Evolutionary conservation across 2,888 invertebrate genomes (phyloP).

Genomic region (Epinotia brunnichana): DNA sequence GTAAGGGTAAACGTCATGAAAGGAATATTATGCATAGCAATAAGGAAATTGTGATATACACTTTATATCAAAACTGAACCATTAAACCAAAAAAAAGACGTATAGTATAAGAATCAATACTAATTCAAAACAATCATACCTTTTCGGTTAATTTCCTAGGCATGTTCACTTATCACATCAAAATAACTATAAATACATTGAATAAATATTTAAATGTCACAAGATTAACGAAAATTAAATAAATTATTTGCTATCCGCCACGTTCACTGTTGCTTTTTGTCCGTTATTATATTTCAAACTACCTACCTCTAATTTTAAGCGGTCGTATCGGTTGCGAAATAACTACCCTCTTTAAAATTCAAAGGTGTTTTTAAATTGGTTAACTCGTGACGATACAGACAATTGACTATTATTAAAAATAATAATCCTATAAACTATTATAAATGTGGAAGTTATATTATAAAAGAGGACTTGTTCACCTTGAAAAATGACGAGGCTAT

Average conservation of each 20-base stretch:
- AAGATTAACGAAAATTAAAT: not conserved
- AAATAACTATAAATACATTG: constrained; percentile 7
- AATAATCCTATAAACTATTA: no score
- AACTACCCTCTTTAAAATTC: constrained; percentile 45
- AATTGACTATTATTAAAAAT: not conserved
- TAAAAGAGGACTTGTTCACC: no score
- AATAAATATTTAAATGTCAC: constrained; percentile 19
- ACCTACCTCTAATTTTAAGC: not conserved
- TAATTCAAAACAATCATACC: constrained; percentile 11
- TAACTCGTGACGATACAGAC: not conserved
- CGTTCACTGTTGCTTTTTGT: constrained; percentile 11
- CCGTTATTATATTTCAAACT: constrained; percentile 9
- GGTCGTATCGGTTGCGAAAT: constrained; percentile 18
- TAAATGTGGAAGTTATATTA: no score
- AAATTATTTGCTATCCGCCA: not conserved
- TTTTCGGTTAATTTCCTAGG: constrained; percentile 17
- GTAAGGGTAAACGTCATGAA: not conserved
- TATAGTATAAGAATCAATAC: not conserved
- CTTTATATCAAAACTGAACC: not conserved
- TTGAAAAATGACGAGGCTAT: no score
- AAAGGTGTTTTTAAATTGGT: constrained; percentile 9
- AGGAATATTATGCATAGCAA: not conserved
- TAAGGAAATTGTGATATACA: not conserved
- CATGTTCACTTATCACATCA: constrained; percentile 10
- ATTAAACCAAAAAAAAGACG: not conserved